Base-by-base conservation (phyloP, 2,797 vertebrate species). In the Notoglanidium macrostoma region DNA sequence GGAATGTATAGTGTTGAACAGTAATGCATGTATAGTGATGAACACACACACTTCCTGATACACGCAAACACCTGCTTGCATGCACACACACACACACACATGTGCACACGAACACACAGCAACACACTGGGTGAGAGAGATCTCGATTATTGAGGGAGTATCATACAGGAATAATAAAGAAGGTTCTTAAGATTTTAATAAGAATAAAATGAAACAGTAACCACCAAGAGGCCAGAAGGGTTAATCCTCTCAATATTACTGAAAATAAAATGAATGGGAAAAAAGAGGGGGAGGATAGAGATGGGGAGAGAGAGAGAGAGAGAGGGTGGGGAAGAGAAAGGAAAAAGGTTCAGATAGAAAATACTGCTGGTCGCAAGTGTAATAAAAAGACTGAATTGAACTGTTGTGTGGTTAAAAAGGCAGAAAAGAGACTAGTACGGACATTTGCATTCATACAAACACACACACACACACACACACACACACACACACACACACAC, bases 191-290 rank as follows among this genome's bases (percentile, higher is more conserved):
- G 97, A 98, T 98, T 97, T 99, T 98, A 98, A 98, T 98, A 99
- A 99, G 97, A 98, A 97, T 98, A 97, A 98, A 98, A 98, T 97
- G 97, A 98, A 97, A 97, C 95, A 96, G 97, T 96, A 97, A 96
- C 97, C 96, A 97, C 96, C 94, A 90, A 96, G 96, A 97, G 97
- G 97, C 96, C 97, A 95, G 95, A 95, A 92, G 96, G 98, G 96
- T 97, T 99, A 99, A 99, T 99, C 98, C 98, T 96, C 95, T 97
- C 98, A 97, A 99, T 99, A 99, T 99, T 98, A 97, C 98, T 96
- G 96, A 97, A 96, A 96, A 96, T 95, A 96, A 95, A 95, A 96
- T 94, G 95, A 94, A 96, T 92, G 92, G 94, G 86, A 96, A 91
- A 95, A 92, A 93, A 94, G 92, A 93, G 95, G 95, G 95, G 95